Conservation (phyloP, 2,888 invertebrate species). For the Nesidiocoris tenuis region DNA sequence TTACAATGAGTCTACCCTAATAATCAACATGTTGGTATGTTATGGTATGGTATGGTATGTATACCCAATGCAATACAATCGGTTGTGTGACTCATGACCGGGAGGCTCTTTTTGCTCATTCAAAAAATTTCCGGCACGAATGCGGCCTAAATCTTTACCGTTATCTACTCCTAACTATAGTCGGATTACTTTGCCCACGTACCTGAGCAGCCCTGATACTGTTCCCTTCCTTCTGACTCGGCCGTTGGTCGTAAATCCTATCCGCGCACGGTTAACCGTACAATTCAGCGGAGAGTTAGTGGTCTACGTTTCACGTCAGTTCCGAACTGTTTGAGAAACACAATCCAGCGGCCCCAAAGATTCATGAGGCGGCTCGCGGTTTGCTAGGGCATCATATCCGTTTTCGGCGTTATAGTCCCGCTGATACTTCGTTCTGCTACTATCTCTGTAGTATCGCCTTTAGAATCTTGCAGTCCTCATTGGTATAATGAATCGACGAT, state of each 20-base stretch:
- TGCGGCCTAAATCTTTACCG: too few species aligned
- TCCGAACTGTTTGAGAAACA: slow-evolving; percentile 45
- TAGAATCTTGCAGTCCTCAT: neutral
- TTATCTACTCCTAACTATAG: too few species aligned
- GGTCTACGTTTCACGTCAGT: slow-evolving; percentile 42
- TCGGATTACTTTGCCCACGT: too few species aligned
- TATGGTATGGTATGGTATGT: too few species aligned
- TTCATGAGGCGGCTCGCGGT: slow-evolving; percentile 25
- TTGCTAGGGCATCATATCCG: neutral
- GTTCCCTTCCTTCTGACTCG: too few species aligned
- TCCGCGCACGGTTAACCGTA: slow-evolving; percentile 25
- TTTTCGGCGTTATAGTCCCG: neutral
- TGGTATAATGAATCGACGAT: neutral
- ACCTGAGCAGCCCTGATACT: too few species aligned
- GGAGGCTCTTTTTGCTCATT: too few species aligned
- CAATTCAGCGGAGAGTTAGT: slow-evolving; percentile 40
- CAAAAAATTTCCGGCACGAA: too few species aligned
- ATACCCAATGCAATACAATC: too few species aligned
- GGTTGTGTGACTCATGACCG: too few species aligned
- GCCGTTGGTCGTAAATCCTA: slow-evolving; percentile 23
- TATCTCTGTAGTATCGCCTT: neutral
- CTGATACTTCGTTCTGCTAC: neutral
- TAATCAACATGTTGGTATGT: too few species aligned
- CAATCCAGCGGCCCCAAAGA: slow-evolving; percentile 36
- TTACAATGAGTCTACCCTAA: too few species aligned